Evolutionary conservation across 2,888 invertebrate genomes (phyloP).

Genomic region (Rhabditoides inermis): DNA sequence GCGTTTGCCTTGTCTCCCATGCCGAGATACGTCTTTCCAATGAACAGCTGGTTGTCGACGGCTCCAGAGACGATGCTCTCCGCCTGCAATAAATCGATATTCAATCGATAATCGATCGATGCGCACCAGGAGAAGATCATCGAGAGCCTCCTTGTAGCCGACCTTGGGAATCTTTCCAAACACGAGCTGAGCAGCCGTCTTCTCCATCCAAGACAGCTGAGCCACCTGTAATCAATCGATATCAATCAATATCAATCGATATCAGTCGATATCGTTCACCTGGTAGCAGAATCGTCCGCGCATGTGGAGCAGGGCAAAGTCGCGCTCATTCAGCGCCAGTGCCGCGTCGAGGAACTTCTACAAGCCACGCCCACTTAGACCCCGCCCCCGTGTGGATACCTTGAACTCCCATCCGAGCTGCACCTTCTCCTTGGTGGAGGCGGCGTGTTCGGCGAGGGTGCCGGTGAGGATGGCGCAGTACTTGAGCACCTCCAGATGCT

Average conservation of each 20-base stretch:
- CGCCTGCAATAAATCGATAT: constrained; percentile 7
- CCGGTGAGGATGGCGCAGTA: too few species aligned
- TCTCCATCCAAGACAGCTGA: constrained; percentile 14
- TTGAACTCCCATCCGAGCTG: too few species aligned
- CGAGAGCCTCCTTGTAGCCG: constrained; percentile 14
- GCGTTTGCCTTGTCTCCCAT: constrained; percentile 19
- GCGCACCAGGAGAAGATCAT: constrained; percentile 16
- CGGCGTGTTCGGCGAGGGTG: too few species aligned
- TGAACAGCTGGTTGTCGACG: constrained; percentile 23
- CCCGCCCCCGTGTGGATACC: too few species aligned
- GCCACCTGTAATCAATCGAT: constrained; percentile 9
- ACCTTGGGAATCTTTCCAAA: constrained; percentile 17
- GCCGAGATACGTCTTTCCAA: constrained; percentile 22
- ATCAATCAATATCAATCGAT: neutral
- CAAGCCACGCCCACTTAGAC: too few species aligned
- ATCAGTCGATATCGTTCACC: constrained; percentile 1
- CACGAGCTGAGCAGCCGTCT: constrained; percentile 13
- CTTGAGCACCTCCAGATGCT: too few species aligned
- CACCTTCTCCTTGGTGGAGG: too few species aligned
- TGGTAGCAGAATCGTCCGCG: constrained; percentile 24
- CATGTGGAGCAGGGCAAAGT: constrained; percentile 25
- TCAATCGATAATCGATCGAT: neutral
- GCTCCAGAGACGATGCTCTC: constrained; percentile 7
- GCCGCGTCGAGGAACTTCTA: too few species aligned
- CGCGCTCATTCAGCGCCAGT: too few species aligned